Evolutionary conservation across 2,113 vertebrate genomes (phyloP).

Genomic region (Anguilla rostrata): DNA sequence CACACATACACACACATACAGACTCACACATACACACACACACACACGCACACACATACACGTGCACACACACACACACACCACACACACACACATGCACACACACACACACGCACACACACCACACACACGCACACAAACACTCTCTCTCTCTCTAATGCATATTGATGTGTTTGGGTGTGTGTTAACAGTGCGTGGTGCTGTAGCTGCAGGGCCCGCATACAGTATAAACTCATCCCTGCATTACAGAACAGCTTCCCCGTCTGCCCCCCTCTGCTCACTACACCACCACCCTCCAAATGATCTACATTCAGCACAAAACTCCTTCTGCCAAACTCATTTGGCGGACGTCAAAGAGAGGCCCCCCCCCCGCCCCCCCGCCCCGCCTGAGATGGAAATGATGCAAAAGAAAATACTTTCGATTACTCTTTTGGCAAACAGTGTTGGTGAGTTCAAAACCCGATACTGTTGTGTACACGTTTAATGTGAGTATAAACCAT

Average conservation of each 20-base stretch:
- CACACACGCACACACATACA: too few relatives aligned
- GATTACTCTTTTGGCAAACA: background rate
- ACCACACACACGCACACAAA: too few relatives aligned
- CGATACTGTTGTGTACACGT: background rate
- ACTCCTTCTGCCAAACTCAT: background rate
- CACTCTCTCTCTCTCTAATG: too few relatives aligned
- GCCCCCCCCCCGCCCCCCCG: background rate
- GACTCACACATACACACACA: too few relatives aligned
- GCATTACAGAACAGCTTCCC: background rate
- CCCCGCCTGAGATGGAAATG: background rate
- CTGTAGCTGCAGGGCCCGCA: background rate
- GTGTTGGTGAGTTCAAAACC: background rate
- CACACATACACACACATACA: too few relatives aligned
- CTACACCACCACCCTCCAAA: background rate
- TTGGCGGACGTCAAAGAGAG: background rate
- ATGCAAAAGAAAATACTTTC: background rate
- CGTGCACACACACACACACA: too few relatives aligned
- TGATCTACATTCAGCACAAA: background rate
- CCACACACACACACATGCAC: too few relatives aligned
- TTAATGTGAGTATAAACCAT: background rate
- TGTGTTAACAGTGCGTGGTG: background rate
- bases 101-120: too few relatives aligned
- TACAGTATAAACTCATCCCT: background rate
- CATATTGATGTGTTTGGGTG: too few relatives aligned
- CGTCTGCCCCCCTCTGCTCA: background rate